Evolutionary conservation across 1,140 invertebrate species (phyloP).

Genomic region (Pararge aegeria): DNA sequence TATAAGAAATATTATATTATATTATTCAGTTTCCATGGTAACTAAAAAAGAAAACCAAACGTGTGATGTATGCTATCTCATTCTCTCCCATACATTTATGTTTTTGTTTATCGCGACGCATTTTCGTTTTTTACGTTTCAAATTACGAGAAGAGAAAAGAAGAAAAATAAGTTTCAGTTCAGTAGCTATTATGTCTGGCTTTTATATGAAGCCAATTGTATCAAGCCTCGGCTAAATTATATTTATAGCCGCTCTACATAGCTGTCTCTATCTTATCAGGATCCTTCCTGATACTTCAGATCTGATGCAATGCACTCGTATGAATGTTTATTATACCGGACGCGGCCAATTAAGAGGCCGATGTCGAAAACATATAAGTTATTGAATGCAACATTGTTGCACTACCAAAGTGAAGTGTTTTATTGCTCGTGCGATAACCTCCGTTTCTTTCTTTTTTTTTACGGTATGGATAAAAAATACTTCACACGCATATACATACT

Average conservation of each 20-base stretch:
- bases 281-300: constrained; percentile 6
- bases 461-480: neutral
- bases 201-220: neutral
- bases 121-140: too few species aligned
- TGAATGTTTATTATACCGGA: constrained; percentile 18
- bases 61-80: too few species aligned
- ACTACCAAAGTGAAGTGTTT: constrained; percentile 7
- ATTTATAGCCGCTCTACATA: neutral
- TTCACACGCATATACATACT: too few species aligned
- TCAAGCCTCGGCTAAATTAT: neutral
- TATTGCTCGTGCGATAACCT: neutral
- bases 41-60: too few species aligned
- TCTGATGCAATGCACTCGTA: constrained; percentile 1
- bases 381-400: constrained; percentile 25
- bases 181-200: neutral
- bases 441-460: neutral
- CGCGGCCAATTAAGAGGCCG: constrained; percentile 21
- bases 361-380: constrained; percentile 23
- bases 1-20: too few species aligned
- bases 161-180: too few species aligned
- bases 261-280: neutral
- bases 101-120: too few species aligned
- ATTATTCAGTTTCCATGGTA: too few species aligned
- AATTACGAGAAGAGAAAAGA: too few species aligned
- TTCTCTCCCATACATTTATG: too few species aligned